These are phyloP conservation scores for Phoeniculus purpureus DNA, from an alignment of 2,797 vertebrate species.

Conservation along the genomic window DNA sequence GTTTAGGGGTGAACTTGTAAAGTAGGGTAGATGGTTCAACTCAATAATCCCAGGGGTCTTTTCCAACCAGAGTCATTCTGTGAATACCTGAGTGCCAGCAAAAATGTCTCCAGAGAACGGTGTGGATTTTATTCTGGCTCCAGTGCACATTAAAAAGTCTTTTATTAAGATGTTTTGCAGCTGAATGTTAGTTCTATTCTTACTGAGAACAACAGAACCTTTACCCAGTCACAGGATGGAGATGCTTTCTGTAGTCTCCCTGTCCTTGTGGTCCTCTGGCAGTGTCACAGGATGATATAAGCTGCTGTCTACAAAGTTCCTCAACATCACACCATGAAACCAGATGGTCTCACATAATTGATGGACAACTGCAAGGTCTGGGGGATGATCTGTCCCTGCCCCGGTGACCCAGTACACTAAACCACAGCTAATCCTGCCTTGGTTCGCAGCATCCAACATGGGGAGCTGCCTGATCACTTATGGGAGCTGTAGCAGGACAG, in stretches of 20 bases:
- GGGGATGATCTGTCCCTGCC: neutral
- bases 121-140: neutral
- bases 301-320: neutral
- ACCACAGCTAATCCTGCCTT: neutral
- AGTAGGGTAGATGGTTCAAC: no score
- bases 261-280: neutral
- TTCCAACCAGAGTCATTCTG: no score
- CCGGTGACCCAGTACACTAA: rapidly evolving
- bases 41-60: no score
- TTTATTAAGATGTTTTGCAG: neutral
- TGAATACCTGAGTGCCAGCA: neutral
- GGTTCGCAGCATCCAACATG: neutral
- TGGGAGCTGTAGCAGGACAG: neutral
- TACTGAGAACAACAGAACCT: rapidly evolving
- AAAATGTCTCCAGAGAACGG: neutral
- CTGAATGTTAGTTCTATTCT: neutral
- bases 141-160: neutral
- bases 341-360: neutral
- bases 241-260: neutral
- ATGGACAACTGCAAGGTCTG: neutral
- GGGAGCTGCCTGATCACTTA: neutral
- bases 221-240: rapidly evolving
- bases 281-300: neutral
- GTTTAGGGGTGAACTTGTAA: no score
- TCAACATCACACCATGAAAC: neutral